Evolutionary conservation across 2,113 vertebrate genomes (phyloP).

Genomic region (Tympanuchus pallidicinctus): DNA sequence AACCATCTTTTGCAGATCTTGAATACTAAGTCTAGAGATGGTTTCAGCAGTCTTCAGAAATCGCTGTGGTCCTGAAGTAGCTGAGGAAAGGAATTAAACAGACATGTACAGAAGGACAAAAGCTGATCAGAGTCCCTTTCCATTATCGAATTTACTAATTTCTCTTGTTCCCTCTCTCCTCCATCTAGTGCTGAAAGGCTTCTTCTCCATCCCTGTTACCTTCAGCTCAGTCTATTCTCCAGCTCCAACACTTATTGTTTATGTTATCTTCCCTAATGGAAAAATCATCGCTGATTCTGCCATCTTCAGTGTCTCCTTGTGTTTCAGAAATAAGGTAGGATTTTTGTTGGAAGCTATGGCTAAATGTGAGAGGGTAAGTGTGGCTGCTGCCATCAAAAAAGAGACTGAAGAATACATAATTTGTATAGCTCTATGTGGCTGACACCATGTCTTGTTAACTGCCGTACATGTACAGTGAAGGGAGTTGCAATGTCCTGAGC

Average conservation of each 20-base stretch:
- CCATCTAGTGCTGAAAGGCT: slow-evolving; percentile 72
- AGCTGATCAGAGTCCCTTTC: background rate
- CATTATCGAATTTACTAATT: background rate
- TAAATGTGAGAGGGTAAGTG: rapidly evolving
- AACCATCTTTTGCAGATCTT: background rate
- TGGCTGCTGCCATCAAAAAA: background rate
- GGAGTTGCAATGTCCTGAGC: background rate
- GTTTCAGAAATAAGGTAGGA: slow-evolving; percentile 85
- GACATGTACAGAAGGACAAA: background rate
- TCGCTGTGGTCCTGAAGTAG: background rate
- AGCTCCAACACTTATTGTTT: slow-evolving; percentile 77
- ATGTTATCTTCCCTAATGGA: slow-evolving; percentile 81
- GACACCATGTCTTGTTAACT: background rate
- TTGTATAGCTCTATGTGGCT: background rate
- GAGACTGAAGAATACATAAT: background rate
- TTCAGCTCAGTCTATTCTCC: slow-evolving; percentile 77
- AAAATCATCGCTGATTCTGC: slow-evolving; percentile 77
- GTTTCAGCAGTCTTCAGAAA: background rate
- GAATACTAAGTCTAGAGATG: background rate
- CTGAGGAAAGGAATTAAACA: background rate
- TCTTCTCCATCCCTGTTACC: slow-evolving; percentile 76
- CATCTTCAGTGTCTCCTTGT: slow-evolving; percentile 79
- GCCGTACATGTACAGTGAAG: background rate
- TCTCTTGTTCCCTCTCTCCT: background rate
- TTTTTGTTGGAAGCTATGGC: background rate